phyloP scores from a whole-genome alignment of 2,113 vertebrate species.

The Otis tarda region DNA sequence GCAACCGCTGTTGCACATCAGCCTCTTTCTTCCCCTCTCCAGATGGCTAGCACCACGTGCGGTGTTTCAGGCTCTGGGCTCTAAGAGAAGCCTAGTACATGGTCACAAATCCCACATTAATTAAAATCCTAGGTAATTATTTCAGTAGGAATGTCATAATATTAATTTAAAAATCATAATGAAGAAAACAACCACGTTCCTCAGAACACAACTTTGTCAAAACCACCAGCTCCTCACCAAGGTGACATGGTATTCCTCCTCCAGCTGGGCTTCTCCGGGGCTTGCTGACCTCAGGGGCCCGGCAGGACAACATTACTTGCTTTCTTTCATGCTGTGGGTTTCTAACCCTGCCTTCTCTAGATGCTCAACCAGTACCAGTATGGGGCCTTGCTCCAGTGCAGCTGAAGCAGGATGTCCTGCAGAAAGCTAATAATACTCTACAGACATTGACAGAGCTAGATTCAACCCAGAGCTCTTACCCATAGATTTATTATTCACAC shows the following conservation, averaged over 20 bases:
- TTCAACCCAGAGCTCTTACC: not conserved
- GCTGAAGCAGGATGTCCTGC: not conserved
- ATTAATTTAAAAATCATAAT: not conserved
- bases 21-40: not conserved
- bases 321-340: not conserved
- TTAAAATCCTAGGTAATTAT: not conserved
- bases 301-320: not conserved
- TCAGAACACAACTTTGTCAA: not conserved
- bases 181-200: not conserved
- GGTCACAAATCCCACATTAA: not conserved
- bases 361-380: not conserved
- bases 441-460: not conserved
- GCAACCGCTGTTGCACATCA: not conserved
- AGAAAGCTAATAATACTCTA: not conserved
- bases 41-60: rapidly evolving
- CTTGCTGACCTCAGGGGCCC: not conserved
- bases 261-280: rapidly evolving
- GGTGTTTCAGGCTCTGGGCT: not conserved
- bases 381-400: not conserved
- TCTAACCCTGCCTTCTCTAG: not conserved
- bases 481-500: rapidly evolving
- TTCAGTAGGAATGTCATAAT: not conserved
- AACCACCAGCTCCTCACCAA: not conserved
- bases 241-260: not conserved
- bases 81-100: not conserved